phyloP scores from a whole-genome alignment of 2,797 vertebrate genomes.

The Coilia nasus region DNA sequence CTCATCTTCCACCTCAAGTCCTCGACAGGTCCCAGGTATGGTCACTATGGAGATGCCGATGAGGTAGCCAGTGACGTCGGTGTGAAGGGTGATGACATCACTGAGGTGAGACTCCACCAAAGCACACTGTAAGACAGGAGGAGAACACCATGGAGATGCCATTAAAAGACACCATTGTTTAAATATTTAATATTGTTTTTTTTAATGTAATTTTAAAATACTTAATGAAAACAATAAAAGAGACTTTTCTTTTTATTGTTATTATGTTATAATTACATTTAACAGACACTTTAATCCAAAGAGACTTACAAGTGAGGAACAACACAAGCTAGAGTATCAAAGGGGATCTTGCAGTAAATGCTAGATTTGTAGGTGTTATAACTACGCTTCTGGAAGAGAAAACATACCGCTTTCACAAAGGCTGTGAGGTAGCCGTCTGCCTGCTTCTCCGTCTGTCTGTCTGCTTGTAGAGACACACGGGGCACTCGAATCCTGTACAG shows the following conservation, averaged over 20 bases:
- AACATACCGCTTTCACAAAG: constrained; percentile 87
- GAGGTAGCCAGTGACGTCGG: constrained; percentile 84
- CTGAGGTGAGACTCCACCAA: constrained; percentile 90
- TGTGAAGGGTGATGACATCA: constrained; percentile 84
- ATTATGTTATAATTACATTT: too few relatives aligned
- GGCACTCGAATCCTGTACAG: constrained; percentile 87
- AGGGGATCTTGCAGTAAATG: too few relatives aligned
- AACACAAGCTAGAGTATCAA: too few relatives aligned
- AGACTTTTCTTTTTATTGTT: too few relatives aligned
- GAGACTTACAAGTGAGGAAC: too few relatives aligned
- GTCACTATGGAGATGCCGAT: constrained; percentile 88
- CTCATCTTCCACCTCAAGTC: constrained; percentile 84
- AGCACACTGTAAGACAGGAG: constrained; percentile 77
- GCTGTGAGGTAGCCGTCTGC: constrained; percentile 81
- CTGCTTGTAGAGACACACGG: constrained; percentile 71
- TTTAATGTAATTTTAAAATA: too few relatives aligned
- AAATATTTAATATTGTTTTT: too few relatives aligned
- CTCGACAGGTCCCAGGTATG: constrained; percentile 81
- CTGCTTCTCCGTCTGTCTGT: constrained; percentile 72
- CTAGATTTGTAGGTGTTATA: too few relatives aligned
- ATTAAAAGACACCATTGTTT: neutral
- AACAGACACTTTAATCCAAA: too few relatives aligned
- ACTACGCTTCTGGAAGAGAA: neutral
- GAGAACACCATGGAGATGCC: neutral
- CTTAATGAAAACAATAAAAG: too few relatives aligned